Percentiles rank a stretch among this genome's conserved stretches.
phyloP scores from a whole-genome alignment of 2,113 vertebrate genomes.

The Cyprinus carpio region DNA sequence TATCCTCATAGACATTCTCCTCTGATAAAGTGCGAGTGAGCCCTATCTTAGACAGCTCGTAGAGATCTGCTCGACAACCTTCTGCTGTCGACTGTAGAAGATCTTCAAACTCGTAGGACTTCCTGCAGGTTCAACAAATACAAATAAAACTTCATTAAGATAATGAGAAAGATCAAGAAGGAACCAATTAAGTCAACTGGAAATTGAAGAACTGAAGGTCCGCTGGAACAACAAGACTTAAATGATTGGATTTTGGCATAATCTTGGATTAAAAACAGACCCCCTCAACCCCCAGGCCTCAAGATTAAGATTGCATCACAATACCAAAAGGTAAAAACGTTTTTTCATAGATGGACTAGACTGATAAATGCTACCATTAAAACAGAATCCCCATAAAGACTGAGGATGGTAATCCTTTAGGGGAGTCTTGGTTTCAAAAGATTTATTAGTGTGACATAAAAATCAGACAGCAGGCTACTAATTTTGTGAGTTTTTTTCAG shows the following conservation, averaged over 20 bases:
- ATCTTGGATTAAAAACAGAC: constrained; percentile 14
- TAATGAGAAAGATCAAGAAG: neutral
- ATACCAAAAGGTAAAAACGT: neutral
- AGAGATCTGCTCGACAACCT: constrained; percentile 86
- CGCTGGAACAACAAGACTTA: constrained; percentile 36
- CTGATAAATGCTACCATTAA: constrained; percentile 1
- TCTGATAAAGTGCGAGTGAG: constrained; percentile 96
- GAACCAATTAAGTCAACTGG: constrained; percentile 23
- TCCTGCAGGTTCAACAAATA: constrained; percentile 77
- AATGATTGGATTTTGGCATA: neutral
- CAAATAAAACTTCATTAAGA: constrained; percentile 8
- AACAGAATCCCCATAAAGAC: constrained; percentile 24
- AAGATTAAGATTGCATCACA: neutral
- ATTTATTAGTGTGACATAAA: constrained; percentile 28
- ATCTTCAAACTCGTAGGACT: constrained; percentile 97
- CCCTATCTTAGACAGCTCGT: constrained; percentile 88
- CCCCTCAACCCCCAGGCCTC: neutral
- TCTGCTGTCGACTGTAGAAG: constrained; percentile 85
- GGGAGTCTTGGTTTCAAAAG: constrained; percentile 28
- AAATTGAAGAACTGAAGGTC: constrained; percentile 48
- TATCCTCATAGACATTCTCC: constrained; percentile 97
- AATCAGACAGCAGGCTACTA: neutral
- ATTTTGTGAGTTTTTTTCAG: neutral
- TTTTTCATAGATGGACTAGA: constrained; percentile 20
- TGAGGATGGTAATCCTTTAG: constrained; percentile 1